Percentiles rank a stretch among this genome's conserved stretches.
Evolutionary conservation across 2,888 invertebrate species (phyloP).

Genomic region (Zaprionus bogoriensis): DNA sequence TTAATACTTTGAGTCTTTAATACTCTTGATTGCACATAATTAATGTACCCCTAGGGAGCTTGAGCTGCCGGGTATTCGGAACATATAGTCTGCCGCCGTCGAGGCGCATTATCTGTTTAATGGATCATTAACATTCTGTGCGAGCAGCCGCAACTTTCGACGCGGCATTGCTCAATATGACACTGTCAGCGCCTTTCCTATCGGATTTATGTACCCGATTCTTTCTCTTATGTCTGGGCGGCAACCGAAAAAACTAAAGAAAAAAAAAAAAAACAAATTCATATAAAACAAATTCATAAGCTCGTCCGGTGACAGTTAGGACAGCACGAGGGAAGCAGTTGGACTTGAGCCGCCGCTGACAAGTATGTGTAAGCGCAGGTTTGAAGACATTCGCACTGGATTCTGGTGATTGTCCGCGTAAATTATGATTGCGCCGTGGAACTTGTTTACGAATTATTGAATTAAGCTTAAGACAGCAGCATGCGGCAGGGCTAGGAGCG

Average conservation of each 20-base stretch:
- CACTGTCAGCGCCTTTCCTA: constrained; percentile 47
- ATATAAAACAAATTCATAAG: constrained; percentile 23
- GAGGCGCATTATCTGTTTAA: constrained; percentile 72
- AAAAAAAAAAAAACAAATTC: neutral
- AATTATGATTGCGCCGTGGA: constrained; percentile 43
- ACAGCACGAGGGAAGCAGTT: constrained; percentile 8
- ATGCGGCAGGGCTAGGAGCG: constrained; percentile 10
- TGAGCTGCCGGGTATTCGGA: constrained; percentile 10
- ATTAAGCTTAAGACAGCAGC: constrained; percentile 42
- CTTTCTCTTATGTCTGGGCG: constrained; percentile 18
- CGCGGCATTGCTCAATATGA: constrained; percentile 54
- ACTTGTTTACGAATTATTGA: constrained; percentile 68
- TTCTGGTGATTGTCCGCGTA: constrained; percentile 29
- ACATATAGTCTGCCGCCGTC: constrained; percentile 27
- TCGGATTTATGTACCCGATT: constrained; percentile 14
- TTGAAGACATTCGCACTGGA: constrained; percentile 19
- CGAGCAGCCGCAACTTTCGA: constrained; percentile 50
- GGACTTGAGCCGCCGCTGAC: constrained; percentile 11
- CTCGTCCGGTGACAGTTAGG: constrained; percentile 27
- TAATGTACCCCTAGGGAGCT: neutral
- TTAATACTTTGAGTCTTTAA: neutral
- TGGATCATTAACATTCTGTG: constrained; percentile 75
- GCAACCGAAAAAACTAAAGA: constrained; percentile 22
- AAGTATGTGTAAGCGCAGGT: constrained; percentile 16
- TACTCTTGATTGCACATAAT: neutral